A percentile compares a stretch with the other conserved stretches of the same genome.
These are phyloP conservation scores for Drosophila picticornis DNA, from an alignment of 2,888 invertebrate genomes.

Conservation along the genomic window DNA sequence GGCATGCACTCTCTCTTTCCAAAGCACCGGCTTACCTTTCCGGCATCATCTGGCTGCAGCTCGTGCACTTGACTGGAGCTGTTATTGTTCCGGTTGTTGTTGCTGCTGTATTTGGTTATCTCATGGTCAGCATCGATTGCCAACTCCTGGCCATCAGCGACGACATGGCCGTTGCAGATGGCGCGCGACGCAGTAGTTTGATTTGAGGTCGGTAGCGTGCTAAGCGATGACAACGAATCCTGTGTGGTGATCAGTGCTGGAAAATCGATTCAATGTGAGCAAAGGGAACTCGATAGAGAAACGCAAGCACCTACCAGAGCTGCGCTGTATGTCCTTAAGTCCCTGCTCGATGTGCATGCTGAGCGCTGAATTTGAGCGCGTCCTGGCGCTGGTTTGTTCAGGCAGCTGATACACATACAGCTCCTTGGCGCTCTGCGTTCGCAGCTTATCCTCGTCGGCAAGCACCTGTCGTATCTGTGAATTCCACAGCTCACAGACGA, in stretches of 20 bases:
- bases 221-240: slow-evolving; percentile 76
- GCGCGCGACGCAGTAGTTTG: slow-evolving; percentile 56
- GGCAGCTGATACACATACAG: slow-evolving; percentile 91
- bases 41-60: slow-evolving; percentile 76
- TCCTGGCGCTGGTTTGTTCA: slow-evolving; percentile 80
- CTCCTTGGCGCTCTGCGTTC: slow-evolving; percentile 86
- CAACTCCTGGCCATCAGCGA: slow-evolving; percentile 39
- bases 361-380: slow-evolving; percentile 83
- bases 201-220: slow-evolving; percentile 69
- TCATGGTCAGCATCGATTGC: slow-evolving; percentile 36
- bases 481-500: slow-evolving; percentile 90
- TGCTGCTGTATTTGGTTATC: slow-evolving; percentile 49
- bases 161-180: slow-evolving; percentile 64
- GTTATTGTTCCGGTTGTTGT: slow-evolving; percentile 18
- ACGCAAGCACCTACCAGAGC: slow-evolving; percentile 75
- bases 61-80: slow-evolving; percentile 63
- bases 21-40: slow-evolving; percentile 89
- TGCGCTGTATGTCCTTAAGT: slow-evolving; percentile 85
- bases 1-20: slow-evolving; percentile 93
- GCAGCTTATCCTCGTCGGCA: slow-evolving; percentile 86
- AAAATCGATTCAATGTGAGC: background rate
- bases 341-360: slow-evolving; percentile 85
- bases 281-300: too few species aligned
- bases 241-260: slow-evolving; percentile 70
- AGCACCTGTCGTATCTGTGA: slow-evolving; percentile 89